Conservation (phyloP, 2,888 invertebrate genomes). For the Tetropium fuscum region DNA sequence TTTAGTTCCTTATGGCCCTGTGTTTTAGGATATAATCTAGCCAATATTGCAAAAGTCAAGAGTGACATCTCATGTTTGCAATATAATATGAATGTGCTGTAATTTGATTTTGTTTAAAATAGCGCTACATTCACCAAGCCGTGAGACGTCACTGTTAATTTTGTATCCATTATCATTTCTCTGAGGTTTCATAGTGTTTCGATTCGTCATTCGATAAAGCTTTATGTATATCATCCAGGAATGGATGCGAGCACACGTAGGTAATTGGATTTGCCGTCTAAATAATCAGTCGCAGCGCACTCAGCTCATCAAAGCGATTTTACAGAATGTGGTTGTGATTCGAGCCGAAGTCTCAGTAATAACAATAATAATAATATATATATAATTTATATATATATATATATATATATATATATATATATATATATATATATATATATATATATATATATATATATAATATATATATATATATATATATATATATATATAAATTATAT, state of each 20-base stretch:
- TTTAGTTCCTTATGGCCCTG: background rate
- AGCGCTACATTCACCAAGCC: conserved; percentile 11
- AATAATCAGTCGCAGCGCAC: conserved; percentile 2
- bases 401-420: no score
- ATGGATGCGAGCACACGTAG: background rate
- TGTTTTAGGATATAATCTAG: no score
- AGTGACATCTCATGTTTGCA: conserved; percentile 21
- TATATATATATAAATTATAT: no score
- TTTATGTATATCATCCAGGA: background rate
- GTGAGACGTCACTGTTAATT: conserved; percentile 24
- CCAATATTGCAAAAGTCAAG: background rate
- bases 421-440: no score
- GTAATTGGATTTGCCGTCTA: conserved; percentile 7
- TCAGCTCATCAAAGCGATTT: no score
- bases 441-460: no score
- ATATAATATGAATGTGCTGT: background rate
- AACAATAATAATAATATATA: no score
- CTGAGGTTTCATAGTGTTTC: conserved; percentile 6
- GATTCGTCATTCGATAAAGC: conserved; percentile 20
- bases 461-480: no score
- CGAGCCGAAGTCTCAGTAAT: no score
- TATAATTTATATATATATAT: no score
- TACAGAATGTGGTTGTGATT: no score
- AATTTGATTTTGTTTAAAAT: conserved; percentile 6
- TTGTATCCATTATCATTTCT: conserved; percentile 20